Conservation (phyloP, 2,888 invertebrate species). For the Melitaea athalia region DNA sequence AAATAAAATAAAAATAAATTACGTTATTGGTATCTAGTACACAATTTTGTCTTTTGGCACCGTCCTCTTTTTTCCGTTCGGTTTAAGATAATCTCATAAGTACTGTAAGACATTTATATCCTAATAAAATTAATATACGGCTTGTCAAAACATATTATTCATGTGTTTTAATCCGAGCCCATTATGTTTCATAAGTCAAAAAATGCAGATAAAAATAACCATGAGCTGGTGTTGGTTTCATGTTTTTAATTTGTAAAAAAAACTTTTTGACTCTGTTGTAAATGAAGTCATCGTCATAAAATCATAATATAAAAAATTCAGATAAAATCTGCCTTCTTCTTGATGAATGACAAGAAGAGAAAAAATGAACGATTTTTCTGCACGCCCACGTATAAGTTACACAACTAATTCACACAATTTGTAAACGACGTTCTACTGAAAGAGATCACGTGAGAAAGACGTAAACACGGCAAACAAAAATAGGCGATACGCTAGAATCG, state of each 20-base stretch:
- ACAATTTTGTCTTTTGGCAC: slow-evolving; percentile 3
- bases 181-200: not conserved
- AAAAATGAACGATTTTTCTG: not conserved
- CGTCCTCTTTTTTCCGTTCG: not conserved
- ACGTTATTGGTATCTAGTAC: not conserved
- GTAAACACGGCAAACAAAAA: slow-evolving; percentile 55
- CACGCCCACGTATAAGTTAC: slow-evolving; percentile 44
- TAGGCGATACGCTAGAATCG: slow-evolving; percentile 40
- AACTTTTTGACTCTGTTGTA: not conserved
- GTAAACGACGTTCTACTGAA: slow-evolving; percentile 55
- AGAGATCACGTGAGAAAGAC: slow-evolving; percentile 64
- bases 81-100: slow-evolving; percentile 3
- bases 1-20: no score
- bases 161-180: not conserved
- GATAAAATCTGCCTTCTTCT: not conserved
- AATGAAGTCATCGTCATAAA: not conserved
- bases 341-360: not conserved
- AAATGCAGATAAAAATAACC: not conserved
- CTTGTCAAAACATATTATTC: not conserved
- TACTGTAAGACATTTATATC: not conserved
- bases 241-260: not conserved
- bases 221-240: not conserved
- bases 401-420: slow-evolving; percentile 54
- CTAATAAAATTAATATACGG: slow-evolving; percentile 2
- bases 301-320: not conserved